Conservation (phyloP, 92 coral and sea anemone genomes). For the Paramuricea clavata region DNA sequence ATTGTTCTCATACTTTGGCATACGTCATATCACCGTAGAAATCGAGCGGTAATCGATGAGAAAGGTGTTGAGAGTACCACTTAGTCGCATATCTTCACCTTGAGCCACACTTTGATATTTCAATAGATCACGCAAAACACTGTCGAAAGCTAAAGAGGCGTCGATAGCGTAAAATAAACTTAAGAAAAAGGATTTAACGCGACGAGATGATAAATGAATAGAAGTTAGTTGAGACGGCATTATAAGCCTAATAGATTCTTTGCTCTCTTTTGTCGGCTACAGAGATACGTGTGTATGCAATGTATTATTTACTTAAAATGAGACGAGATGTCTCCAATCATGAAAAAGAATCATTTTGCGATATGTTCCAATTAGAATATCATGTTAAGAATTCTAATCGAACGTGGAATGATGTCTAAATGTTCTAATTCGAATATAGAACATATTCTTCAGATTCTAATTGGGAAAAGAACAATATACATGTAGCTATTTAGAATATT, state of each 20-base stretch:
- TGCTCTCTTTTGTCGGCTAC: conserved; percentile 28
- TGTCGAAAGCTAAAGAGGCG: not conserved
- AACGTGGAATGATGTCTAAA: not conserved
- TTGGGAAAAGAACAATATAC: not conserved
- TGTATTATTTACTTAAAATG: conserved; percentile 27
- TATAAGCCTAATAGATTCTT: not conserved
- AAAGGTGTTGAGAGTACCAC: conserved; percentile 25
- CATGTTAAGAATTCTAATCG: conserved; percentile 9
- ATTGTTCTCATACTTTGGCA: conserved; percentile 7
- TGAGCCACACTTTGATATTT: conserved; percentile 3
- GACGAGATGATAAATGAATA: conserved; percentile 10
- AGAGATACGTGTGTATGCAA: not conserved
- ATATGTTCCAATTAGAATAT: conserved; percentile 18
- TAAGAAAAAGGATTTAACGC: not conserved
- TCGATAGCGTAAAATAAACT: not conserved
- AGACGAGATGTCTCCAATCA: conserved; percentile 45
- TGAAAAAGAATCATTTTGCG: not conserved
- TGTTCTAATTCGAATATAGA: not conserved
- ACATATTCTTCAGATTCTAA: not conserved
- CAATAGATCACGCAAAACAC: conserved; percentile 12
- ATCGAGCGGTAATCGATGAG: conserved; percentile 23
- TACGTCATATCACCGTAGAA: not conserved
- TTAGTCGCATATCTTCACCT: conserved; percentile 23
- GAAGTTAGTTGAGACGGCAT: not conserved
- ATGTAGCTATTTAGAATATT: not conserved